A percentile compares a stretch with the other conserved stretches of the same genome.
phyloP scores from a whole-genome alignment of 2,797 vertebrate genomes.

The Melanotaenia nigrans region DNA sequence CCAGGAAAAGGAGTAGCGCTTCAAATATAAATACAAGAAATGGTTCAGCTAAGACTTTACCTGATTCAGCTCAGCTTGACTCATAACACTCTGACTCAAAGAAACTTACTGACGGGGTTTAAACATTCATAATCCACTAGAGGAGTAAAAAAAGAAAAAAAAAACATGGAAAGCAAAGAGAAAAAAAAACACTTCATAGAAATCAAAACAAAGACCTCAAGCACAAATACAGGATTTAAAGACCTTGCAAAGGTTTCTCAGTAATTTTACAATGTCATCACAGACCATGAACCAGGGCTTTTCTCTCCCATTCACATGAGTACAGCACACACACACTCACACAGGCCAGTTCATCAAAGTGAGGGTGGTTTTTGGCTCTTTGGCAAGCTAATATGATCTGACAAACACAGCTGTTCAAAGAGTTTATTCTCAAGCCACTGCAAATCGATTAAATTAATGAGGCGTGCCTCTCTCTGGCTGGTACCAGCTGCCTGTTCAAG shows the following conservation, averaged over 20 bases:
- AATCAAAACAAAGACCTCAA: slow-evolving; percentile 9
- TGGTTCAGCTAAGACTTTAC: slow-evolving; percentile 61
- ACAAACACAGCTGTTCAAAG: slow-evolving; percentile 85
- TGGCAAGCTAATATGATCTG: slow-evolving; percentile 76
- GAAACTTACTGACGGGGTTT: slow-evolving; percentile 51
- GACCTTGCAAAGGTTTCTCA: slow-evolving; percentile 13
- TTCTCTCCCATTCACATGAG: slow-evolving; percentile 14
- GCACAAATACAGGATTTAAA: neutral
- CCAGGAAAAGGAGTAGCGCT: slow-evolving; percentile 43
- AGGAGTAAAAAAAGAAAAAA: slow-evolving; percentile 23
- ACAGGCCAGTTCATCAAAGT: slow-evolving; percentile 52
- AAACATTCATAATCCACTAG: slow-evolving; percentile 58
- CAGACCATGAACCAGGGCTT: slow-evolving; percentile 34
- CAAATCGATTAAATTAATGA: slow-evolving; percentile 85
- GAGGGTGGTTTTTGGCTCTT: slow-evolving; percentile 67
- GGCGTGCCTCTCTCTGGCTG: slow-evolving; percentile 73
- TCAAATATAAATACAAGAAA: slow-evolving; percentile 58
- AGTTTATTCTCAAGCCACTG: slow-evolving; percentile 80
- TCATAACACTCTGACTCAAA: slow-evolving; percentile 61
- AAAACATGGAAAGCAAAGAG: neutral
- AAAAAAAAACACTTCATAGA: slow-evolving; percentile 10
- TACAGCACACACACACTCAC: slow-evolving; percentile 7
- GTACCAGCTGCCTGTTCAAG: slow-evolving; percentile 77
- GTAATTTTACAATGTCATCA: slow-evolving; percentile 15
- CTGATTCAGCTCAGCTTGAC: slow-evolving; percentile 64